Conservation (phyloP, 1,140 invertebrate genomes). For the Phenacoccus solenopsis region DNA sequence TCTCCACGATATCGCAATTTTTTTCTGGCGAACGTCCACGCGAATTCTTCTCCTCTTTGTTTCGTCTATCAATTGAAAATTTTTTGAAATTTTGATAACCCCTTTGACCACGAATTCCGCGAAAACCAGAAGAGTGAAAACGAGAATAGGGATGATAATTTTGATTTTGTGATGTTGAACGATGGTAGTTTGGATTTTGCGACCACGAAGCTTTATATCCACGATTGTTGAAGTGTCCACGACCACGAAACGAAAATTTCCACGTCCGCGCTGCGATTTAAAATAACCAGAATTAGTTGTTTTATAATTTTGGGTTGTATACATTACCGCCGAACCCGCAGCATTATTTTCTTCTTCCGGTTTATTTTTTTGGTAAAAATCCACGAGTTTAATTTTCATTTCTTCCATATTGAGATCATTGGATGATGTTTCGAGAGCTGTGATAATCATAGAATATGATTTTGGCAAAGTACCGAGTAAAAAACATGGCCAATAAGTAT, state of each 20-base stretch:
- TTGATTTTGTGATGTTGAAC: no score
- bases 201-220: not conserved
- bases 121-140: not conserved
- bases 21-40: no score
- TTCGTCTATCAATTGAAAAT: no score
- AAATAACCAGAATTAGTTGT: not conserved
- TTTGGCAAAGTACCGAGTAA: not conserved
- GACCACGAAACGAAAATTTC: not conserved
- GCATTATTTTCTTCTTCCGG: not conserved
- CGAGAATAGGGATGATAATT: not conserved
- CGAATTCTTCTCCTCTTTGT: no score
- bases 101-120: not conserved
- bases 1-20: no score
- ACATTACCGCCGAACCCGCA: not conserved
- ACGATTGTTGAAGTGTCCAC: no score
- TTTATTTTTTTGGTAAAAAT: not conserved
- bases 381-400: not conserved
- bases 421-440: not conserved
- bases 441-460: not conserved
- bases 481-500: not conserved
- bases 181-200: not conserved
- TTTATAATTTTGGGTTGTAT: not conserved
- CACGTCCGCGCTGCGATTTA: not conserved
- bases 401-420: not conserved
- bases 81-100: no score